Conservation (phyloP, 2,113 vertebrate species). For the Scomber scombrus region DNA sequence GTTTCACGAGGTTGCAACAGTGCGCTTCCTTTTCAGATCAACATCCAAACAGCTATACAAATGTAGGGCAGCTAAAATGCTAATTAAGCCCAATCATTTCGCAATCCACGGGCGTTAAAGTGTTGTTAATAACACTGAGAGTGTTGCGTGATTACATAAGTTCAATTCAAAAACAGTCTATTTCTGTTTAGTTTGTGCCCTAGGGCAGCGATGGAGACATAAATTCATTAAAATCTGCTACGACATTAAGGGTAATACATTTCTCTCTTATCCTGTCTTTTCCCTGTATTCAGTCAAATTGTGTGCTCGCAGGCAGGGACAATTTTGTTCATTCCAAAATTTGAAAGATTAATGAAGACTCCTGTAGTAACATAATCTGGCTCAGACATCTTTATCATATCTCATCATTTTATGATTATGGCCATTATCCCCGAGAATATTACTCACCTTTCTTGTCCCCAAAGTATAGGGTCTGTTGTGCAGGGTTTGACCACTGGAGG, state of each 20-base stretch:
- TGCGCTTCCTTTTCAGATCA: slow-evolving; percentile 59
- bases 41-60: slow-evolving; percentile 67
- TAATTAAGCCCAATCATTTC: slow-evolving; percentile 78
- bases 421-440: slow-evolving; percentile 36
- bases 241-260: slow-evolving; percentile 29
- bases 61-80: slow-evolving; percentile 73
- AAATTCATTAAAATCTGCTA: slow-evolving; percentile 64
- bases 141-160: slow-evolving; percentile 66
- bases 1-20: slow-evolving; percentile 75
- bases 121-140: slow-evolving; percentile 73
- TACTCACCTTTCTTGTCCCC: slow-evolving; percentile 98
- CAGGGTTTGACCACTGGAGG: slow-evolving; percentile 99
- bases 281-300: slow-evolving; percentile 32
- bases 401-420: slow-evolving; percentile 49
- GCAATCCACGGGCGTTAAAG: slow-evolving; percentile 71
- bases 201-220: slow-evolving; percentile 53
- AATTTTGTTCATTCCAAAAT: slow-evolving; percentile 34
- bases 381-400: slow-evolving; percentile 54
- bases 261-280: slow-evolving; percentile 28
- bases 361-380: slow-evolving; percentile 47
- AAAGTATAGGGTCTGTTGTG: slow-evolving; percentile 99
- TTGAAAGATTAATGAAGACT: slow-evolving; percentile 50
- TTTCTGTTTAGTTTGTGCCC: slow-evolving; percentile 55
- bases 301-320: slow-evolving; percentile 25
- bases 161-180: slow-evolving; percentile 57